Conservation (phyloP, 1,140 invertebrate species). For the Eulimnadia texana region DNA sequence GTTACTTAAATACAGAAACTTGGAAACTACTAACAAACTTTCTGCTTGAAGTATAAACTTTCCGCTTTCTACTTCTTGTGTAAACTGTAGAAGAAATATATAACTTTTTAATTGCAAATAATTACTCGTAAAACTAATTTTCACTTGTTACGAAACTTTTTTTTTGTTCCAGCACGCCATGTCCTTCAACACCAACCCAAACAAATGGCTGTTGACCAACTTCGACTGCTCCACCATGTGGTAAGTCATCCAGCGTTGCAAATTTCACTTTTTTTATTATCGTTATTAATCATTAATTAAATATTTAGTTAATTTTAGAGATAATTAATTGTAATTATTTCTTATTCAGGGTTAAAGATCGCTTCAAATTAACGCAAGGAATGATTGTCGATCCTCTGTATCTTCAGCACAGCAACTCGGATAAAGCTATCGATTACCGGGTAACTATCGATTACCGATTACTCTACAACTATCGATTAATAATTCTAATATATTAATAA, state of each 20-base stretch:
- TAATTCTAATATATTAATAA: conserved; percentile 1
- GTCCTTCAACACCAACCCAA: conserved; percentile 96
- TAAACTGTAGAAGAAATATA: too few species aligned
- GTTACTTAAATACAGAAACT: too few species aligned
- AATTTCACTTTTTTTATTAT: background rate
- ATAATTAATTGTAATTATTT: conserved; percentile 4
- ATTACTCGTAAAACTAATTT: too few species aligned
- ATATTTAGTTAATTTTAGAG: conserved; percentile 4
- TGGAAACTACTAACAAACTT: too few species aligned
- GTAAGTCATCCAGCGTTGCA: conserved; percentile 37
- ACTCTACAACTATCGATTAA: conserved; percentile 9
- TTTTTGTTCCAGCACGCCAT: conserved; percentile 53
- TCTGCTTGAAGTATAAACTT: too few species aligned
- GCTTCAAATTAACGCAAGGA: conserved; percentile 77
- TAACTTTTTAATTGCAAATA: too few species aligned
- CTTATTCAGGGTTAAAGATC: conserved; percentile 54
- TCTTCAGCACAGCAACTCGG: conserved; percentile 90
- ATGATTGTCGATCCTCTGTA: conserved; percentile 95
- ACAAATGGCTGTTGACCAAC: conserved; percentile 92
- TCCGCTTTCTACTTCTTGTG: too few species aligned
- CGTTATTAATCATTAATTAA: too few species aligned
- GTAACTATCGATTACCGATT: conserved; percentile 24
- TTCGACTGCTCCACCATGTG: conserved; percentile 95
- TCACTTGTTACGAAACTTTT: too few species aligned
- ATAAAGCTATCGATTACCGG: conserved; percentile 89